A percentile compares a stretch with the other conserved stretches of the same genome.
These are phyloP conservation scores for Madoqua kirkii DNA, from an alignment of 2,113 vertebrate genomes.

Conservation along the genomic window DNA sequence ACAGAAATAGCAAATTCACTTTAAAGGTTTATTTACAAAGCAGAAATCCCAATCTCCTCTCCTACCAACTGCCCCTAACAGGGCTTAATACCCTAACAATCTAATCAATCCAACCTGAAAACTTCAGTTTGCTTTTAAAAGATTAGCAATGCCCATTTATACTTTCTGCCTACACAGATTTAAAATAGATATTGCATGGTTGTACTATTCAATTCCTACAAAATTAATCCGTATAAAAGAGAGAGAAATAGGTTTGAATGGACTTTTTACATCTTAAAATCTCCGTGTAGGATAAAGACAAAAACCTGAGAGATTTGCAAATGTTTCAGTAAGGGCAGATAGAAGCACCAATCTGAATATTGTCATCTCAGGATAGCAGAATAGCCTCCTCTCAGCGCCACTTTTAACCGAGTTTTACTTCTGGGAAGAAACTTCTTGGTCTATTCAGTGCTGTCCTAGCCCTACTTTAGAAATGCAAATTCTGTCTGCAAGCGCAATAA, in stretches of 20 bases:
- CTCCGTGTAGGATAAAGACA: neutral
- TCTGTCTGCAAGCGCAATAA: neutral
- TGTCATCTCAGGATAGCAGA: neutral
- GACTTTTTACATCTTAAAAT: neutral
- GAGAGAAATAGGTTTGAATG: neutral
- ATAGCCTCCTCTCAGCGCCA: fast-evolving
- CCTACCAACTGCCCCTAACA: neutral
- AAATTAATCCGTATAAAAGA: neutral
- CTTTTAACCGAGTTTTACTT: neutral
- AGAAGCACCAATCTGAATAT: neutral
- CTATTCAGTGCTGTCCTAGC: neutral
- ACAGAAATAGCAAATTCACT: neutral
- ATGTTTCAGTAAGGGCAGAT: neutral
- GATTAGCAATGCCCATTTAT: neutral
- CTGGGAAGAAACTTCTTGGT: neutral
- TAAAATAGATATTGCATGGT: neutral
- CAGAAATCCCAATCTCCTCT: neutral
- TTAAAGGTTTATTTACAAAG: slow-evolving; percentile 46
- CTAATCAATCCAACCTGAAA: slow-evolving; percentile 7
- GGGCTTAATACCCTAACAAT: neutral
- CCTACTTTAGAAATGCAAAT: neutral
- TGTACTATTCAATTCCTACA: neutral
- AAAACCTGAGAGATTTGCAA: neutral
- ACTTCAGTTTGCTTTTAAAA: slow-evolving; percentile 30
- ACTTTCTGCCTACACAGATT: neutral